Percentiles rank a stretch among this genome's conserved stretches.
These are phyloP conservation scores for Aradophagus sp. DNA, from an alignment of 1,140 invertebrate species.

Conservation along the genomic window DNA sequence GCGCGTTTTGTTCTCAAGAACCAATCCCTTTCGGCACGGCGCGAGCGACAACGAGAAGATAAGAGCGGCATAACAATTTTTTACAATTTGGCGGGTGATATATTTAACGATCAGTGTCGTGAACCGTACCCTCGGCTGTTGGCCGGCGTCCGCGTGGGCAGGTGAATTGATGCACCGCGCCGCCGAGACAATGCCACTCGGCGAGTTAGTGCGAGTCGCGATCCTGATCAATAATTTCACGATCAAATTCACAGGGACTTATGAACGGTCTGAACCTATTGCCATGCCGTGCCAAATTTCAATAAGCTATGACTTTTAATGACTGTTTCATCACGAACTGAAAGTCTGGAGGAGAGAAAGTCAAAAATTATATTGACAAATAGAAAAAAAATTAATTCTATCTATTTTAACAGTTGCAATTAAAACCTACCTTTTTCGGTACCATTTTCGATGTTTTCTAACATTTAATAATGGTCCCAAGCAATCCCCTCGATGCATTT, in stretches of 20 bases:
- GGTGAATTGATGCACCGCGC: conserved; percentile 69
- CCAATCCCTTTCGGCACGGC: conserved; percentile 36
- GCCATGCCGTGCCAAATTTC: conserved; percentile 7
- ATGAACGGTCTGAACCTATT: conserved; percentile 24
- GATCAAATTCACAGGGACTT: conserved; percentile 33
- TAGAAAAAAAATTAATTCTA: no score
- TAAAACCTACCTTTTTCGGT: no score
- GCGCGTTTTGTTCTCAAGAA: conserved; percentile 24
- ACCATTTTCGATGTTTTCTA: no score
- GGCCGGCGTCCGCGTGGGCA: conserved; percentile 64
- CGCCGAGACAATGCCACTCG: conserved; percentile 64
- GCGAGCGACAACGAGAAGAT: conserved; percentile 24
- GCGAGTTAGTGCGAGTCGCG: conserved; percentile 47
- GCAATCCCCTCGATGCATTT: no score
- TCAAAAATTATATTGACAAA: no score
- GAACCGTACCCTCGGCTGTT: conserved; percentile 47
- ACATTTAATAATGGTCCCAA: no score
- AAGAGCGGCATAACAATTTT: conserved; percentile 36
- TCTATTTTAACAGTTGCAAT: no score
- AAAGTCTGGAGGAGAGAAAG: no score
- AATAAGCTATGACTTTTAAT: conserved; percentile 19
- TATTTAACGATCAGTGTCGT: conserved; percentile 57
- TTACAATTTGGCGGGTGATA: conserved; percentile 43
- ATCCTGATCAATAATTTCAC: conserved; percentile 50
- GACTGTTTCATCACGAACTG: conserved; percentile 1